Conservation (phyloP, 2,888 invertebrate species). For the Oscheius sp. region DNA sequence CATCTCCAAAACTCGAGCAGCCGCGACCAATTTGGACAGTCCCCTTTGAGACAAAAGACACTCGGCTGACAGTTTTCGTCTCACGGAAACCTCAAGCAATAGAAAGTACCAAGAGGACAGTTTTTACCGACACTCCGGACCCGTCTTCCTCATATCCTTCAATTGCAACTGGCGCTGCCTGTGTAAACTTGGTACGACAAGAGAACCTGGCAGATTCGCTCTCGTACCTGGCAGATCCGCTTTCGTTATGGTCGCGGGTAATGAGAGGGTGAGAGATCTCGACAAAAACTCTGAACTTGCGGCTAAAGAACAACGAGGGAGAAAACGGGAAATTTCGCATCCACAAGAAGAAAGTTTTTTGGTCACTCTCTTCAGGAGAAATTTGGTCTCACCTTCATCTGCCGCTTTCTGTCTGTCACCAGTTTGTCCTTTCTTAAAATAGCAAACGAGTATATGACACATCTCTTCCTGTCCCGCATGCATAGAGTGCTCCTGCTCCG, state of each 20-base stretch:
- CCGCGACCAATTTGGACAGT: not conserved
- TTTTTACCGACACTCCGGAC: not conserved
- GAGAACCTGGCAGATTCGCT: no score
- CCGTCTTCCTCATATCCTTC: no score
- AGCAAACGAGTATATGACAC: constrained; percentile 20
- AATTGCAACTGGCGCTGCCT: no score
- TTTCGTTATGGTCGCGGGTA: no score
- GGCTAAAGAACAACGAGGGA: no score
- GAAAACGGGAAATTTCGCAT: no score
- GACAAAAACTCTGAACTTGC: no score
- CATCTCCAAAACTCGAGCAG: constrained; percentile 16
- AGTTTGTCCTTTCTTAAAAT: constrained; percentile 4
- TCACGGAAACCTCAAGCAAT: not conserved
- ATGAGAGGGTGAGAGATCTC: no score
- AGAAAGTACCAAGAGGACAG: not conserved
- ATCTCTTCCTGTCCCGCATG: not conserved
- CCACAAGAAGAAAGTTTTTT: no score
- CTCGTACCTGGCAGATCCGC: no score
- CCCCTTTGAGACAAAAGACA: constrained; percentile 4
- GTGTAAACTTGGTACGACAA: no score
- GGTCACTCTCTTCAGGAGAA: not conserved
- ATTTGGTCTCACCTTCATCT: constrained; percentile 13
- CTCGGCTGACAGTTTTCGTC: not conserved
- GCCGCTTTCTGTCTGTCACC: not conserved
- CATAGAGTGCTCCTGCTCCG: not conserved